phyloP scores from a whole-genome alignment of 2,888 invertebrate species.

The Mesochorus sp. region DNA sequence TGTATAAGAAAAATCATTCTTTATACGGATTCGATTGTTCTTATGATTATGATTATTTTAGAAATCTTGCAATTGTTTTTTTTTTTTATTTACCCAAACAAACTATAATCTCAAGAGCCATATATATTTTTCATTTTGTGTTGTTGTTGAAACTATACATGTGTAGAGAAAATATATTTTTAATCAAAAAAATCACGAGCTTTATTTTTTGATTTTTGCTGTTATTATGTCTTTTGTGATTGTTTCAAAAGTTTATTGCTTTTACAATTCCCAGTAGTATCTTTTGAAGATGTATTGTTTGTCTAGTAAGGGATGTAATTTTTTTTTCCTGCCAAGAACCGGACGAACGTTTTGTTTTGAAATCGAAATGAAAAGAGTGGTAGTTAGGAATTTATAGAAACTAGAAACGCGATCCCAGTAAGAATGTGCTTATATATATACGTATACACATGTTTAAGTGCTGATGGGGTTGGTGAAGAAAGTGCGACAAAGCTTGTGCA shows the following conservation, averaged over 20 bases:
- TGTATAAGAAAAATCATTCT: neutral
- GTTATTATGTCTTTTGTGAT: too few species aligned
- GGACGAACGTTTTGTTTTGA: neutral
- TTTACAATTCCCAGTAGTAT: too few species aligned
- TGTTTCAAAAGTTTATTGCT: too few species aligned
- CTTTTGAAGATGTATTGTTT: neutral
- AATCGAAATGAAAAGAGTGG: conserved; percentile 9
- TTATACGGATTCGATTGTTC: neutral
- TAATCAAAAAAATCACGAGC: too few species aligned
- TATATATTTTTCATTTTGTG: too few species aligned
- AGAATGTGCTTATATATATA: conserved; percentile 56
- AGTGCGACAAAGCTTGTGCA: conserved; percentile 55
- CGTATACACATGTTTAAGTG: neutral
- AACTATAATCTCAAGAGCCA: too few species aligned
- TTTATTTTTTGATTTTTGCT: too few species aligned
- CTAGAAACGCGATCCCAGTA: neutral
- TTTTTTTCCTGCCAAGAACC: neutral
- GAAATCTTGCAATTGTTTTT: too few species aligned
- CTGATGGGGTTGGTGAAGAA: conserved; percentile 62
- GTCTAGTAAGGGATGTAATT: neutral
- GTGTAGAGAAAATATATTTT: too few species aligned
- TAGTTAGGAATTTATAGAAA: conserved; percentile 7
- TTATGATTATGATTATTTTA: neutral
- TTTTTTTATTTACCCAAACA: too few species aligned
- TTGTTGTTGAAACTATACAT: too few species aligned